These are phyloP conservation scores for Osmoderma eremita DNA, from an alignment of 2,888 invertebrate species.

Conservation along the genomic window DNA sequence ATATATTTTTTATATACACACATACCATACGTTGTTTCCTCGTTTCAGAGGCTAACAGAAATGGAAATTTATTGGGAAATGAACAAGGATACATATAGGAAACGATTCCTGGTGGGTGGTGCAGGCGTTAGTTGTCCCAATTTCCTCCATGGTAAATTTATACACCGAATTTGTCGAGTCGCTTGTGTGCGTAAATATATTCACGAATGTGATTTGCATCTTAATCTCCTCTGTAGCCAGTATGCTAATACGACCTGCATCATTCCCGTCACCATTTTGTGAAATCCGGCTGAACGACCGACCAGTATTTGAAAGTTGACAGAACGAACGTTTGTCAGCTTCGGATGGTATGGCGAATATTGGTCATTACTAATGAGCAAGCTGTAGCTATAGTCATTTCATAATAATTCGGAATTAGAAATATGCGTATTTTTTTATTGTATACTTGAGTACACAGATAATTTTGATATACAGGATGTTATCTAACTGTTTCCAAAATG, in stretches of 20 bases:
- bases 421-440: too few relatives aligned
- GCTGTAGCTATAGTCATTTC: too few relatives aligned
- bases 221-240: conserved; percentile 21
- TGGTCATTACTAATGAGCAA: too few relatives aligned
- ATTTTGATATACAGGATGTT: too few relatives aligned
- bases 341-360: neutral
- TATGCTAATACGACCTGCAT: conserved; percentile 33
- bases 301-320: conserved; percentile 26
- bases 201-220: conserved; percentile 37
- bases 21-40: too few relatives aligned
- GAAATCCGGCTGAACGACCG: conserved; percentile 12
- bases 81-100: neutral
- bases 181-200: conserved; percentile 35
- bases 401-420: too few relatives aligned
- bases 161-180: conserved; percentile 29
- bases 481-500: too few relatives aligned
- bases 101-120: neutral
- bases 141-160: conserved; percentile 32
- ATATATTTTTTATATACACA: too few relatives aligned
- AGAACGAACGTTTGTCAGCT: neutral
- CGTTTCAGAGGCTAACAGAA: too few relatives aligned
- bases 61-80: neutral
- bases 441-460: too few relatives aligned
- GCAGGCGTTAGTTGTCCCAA: conserved; percentile 26
- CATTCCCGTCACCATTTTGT: conserved; percentile 13